These are phyloP conservation scores for Pocota personata DNA, from an alignment of 2,888 invertebrate species.

Conservation along the genomic window DNA sequence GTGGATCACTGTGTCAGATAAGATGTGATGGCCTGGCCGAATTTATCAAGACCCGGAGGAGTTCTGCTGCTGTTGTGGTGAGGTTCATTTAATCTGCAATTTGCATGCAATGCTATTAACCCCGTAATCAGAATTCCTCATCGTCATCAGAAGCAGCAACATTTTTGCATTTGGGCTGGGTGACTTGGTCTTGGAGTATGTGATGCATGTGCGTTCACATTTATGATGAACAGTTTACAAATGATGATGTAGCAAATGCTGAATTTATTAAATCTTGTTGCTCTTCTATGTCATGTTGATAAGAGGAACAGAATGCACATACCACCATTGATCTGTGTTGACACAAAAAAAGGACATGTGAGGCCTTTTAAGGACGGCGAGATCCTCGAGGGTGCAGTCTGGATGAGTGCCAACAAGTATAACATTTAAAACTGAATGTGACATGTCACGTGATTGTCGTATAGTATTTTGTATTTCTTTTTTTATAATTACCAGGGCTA, in stretches of 20 bases:
- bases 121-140: conserved; percentile 58
- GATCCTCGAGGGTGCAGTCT: not conserved
- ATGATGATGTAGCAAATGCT: conserved; percentile 58
- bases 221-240: conserved; percentile 28
- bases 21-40: not conserved
- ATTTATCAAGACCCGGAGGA: not conserved
- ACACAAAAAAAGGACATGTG: not conserved
- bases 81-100: conserved; percentile 69
- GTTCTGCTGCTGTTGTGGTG: conserved; percentile 21
- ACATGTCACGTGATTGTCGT: too few relatives aligned
- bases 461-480: too few relatives aligned
- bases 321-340: conserved; percentile 6
- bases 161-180: conserved; percentile 31
- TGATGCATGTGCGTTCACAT: conserved; percentile 17
- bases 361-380: not conserved
- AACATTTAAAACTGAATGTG: too few relatives aligned
- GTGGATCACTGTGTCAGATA: conserved; percentile 62
- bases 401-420: conserved; percentile 12
- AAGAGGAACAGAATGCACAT: not conserved
- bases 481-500: too few relatives aligned
- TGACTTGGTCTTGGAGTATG: conserved; percentile 11
- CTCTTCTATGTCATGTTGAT: conserved; percentile 19
- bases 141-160: conserved; percentile 49
- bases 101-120: conserved; percentile 68
- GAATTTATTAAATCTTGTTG: conserved; percentile 43